A percentile compares a stretch with the other conserved stretches of the same genome.
These are phyloP conservation scores for Cyprinella venusta DNA, from an alignment of 2,797 vertebrate genomes.

Conservation along the genomic window DNA sequence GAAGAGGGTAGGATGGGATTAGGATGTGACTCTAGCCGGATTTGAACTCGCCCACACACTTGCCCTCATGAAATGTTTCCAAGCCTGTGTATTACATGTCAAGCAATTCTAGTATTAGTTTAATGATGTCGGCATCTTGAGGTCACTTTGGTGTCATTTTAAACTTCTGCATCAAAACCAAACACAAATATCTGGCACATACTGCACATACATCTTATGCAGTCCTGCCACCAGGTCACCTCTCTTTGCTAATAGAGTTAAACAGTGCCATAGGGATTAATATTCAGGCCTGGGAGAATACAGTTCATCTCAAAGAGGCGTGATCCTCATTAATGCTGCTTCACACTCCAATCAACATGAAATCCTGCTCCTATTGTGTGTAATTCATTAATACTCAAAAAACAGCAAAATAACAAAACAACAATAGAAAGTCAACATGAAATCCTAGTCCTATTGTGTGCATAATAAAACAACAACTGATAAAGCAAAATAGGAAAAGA, in stretches of 20 bases:
- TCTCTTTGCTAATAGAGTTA: background rate
- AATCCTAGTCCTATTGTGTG: background rate
- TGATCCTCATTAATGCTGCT: background rate
- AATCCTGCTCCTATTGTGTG: background rate
- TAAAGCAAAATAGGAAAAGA: background rate
- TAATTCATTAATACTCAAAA: background rate
- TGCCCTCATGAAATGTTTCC: background rate
- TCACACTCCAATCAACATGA: background rate
- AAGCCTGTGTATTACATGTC: background rate
- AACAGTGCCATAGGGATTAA: background rate
- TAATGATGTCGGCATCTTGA: background rate
- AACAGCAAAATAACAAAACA: background rate
- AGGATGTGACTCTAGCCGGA: background rate
- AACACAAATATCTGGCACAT: background rate
- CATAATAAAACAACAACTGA: background rate
- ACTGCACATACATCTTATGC: background rate
- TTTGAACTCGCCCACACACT: background rate
- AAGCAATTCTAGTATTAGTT: background rate
- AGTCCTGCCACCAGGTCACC: background rate
- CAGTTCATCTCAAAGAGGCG: background rate
- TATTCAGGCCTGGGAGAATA: slow-evolving; percentile 7
- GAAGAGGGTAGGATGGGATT: background rate
- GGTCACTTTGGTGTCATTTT: background rate
- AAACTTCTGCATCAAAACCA: background rate
- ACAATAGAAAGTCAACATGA: background rate